A percentile compares a stretch with the other conserved stretches of the same genome.
Conservation (phyloP, 2,888 invertebrate species). For the Xestoiulus laeticollis region DNA sequence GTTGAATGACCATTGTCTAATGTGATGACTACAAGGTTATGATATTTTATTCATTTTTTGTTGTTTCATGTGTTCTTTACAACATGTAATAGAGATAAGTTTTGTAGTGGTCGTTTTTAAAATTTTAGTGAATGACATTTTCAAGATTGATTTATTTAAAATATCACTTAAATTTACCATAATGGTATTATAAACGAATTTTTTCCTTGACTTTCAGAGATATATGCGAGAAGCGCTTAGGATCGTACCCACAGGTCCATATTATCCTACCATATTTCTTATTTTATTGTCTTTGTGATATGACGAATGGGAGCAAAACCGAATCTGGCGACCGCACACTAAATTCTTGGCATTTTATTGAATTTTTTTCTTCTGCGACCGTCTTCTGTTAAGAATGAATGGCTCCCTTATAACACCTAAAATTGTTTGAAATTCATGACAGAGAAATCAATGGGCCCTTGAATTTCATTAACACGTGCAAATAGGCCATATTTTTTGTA, state of each 20-base stretch:
- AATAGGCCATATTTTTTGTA: too few relatives aligned
- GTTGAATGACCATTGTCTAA: too few relatives aligned
- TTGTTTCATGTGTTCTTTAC: too few relatives aligned
- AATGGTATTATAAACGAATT: background rate
- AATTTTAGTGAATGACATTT: too few relatives aligned
- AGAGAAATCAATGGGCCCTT: background rate
- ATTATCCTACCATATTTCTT: conserved; percentile 41
- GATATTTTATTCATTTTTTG: too few relatives aligned
- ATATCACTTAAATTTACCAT: background rate
- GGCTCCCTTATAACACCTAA: background rate
- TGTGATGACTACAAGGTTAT: too few relatives aligned
- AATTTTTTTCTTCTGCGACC: conserved; percentile 17
- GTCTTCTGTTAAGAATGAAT: background rate
- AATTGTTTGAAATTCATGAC: conserved; percentile 28
- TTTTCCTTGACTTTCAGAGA: background rate
- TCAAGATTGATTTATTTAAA: background rate
- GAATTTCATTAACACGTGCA: background rate
- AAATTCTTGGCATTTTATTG: conserved; percentile 43
- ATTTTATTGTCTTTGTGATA: conserved; percentile 25
- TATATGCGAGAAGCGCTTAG: background rate
- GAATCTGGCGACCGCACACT: conserved; percentile 43
- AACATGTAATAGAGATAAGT: too few relatives aligned
- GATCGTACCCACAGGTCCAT: conserved; percentile 14
- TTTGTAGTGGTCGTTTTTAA: too few relatives aligned
- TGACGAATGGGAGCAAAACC: conserved; percentile 39